Conservation (phyloP, 2,113 vertebrate species). For the Sander vitreus region DNA sequence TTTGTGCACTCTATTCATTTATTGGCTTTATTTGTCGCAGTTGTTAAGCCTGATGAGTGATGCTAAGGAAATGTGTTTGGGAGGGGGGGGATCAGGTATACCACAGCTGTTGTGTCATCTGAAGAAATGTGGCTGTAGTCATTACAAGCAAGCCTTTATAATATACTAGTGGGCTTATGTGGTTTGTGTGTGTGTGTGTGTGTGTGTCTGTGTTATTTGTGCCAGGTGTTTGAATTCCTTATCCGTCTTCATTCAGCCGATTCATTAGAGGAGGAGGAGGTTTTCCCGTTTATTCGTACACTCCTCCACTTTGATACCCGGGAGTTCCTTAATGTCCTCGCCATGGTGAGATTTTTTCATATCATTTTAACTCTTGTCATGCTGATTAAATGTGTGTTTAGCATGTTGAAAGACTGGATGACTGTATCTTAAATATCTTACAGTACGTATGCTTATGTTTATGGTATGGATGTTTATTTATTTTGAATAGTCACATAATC, state of each 20-base stretch:
- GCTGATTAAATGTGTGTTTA: neutral
- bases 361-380: neutral
- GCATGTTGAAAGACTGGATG: neutral
- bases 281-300: constrained; percentile 92
- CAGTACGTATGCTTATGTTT: neutral
- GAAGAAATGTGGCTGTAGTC: neutral
- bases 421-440: neutral
- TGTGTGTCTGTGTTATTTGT: constrained; percentile 18
- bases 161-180: neutral
- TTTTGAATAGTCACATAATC: too few species aligned
- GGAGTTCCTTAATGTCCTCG: constrained; percentile 97
- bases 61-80: neutral
- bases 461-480: too few species aligned
- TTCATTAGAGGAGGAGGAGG: constrained; percentile 89
- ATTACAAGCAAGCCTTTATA: neutral
- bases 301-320: constrained; percentile 96
- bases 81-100: neutral
- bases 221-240: constrained; percentile 96
- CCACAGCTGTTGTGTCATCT: neutral
- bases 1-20: neutral
- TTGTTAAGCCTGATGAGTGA: neutral
- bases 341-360: constrained; percentile 89
- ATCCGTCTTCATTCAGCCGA: constrained; percentile 94
- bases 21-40: neutral
- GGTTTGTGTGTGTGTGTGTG: neutral